These are phyloP conservation scores for Sinocyclocheilus rhinocerous DNA, from an alignment of 2,113 vertebrate species.

Conservation along the genomic window DNA sequence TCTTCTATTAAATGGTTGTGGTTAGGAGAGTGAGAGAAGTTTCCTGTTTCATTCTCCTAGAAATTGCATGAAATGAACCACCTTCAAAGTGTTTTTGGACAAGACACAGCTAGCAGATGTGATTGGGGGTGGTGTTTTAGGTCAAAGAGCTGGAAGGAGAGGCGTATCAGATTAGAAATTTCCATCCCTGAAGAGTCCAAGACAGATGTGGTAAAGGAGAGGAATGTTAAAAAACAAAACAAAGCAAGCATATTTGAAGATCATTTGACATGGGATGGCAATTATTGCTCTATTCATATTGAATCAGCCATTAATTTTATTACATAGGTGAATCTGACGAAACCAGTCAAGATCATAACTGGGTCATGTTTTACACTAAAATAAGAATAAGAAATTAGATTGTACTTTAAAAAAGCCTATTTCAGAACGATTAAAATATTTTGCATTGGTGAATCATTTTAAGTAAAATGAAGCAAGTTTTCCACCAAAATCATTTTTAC, in stretches of 20 bases:
- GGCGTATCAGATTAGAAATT: constrained; percentile 50
- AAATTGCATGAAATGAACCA: constrained; percentile 9
- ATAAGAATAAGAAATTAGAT: neutral
- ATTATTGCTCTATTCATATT: neutral
- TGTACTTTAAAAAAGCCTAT: neutral
- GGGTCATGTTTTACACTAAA: neutral
- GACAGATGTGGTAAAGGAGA: constrained; percentile 28
- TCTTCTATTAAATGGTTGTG: constrained; percentile 1
- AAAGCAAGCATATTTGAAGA: neutral
- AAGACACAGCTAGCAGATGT: constrained; percentile 35
- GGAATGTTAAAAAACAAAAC: neutral
- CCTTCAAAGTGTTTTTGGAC: constrained; percentile 12
- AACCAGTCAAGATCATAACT: neutral
- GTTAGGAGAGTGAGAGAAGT: constrained; percentile 5
- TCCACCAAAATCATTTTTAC: too few species aligned
- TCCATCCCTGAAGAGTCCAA: constrained; percentile 42
- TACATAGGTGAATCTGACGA: neutral
- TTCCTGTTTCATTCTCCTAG: neutral
- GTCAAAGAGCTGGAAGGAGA: constrained; percentile 14
- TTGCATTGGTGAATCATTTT: neutral
- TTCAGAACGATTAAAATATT: neutral
- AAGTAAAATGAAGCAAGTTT: neutral
- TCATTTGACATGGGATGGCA: neutral
- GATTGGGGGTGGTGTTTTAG: constrained; percentile 22
- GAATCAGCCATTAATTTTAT: neutral